Conservation (phyloP, 2,113 vertebrate genomes). For the Nyctereutes procyonoides region DNA sequence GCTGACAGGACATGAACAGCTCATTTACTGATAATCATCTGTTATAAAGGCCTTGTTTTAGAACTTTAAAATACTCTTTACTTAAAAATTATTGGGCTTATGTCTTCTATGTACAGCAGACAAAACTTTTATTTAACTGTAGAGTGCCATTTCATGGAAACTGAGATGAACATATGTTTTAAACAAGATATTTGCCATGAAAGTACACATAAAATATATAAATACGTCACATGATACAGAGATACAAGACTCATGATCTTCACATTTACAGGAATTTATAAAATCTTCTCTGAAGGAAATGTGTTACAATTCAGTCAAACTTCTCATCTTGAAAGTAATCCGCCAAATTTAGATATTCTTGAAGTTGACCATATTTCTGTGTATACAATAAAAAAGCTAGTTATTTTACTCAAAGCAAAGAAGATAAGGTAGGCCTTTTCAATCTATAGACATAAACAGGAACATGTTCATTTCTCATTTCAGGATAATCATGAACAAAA, state of each 20-base stretch:
- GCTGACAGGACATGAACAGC: constrained; percentile 3
- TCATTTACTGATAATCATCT: constrained; percentile 32
- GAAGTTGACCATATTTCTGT: constrained; percentile 88
- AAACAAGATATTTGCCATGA: constrained; percentile 56
- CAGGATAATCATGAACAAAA: constrained; percentile 23
- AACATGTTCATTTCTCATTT: constrained; percentile 6
- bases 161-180: constrained; percentile 44
- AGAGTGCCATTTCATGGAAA: constrained; percentile 18
- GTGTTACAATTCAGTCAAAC: constrained; percentile 82
- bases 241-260: constrained; percentile 68
- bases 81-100: constrained; percentile 43
- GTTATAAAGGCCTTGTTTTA: constrained; percentile 36
- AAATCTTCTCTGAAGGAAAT: constrained; percentile 74
- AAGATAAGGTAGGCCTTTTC: constrained; percentile 49
- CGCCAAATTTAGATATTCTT: constrained; percentile 87
- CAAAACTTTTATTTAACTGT: constrained; percentile 57
- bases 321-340: constrained; percentile 92
- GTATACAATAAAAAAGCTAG: constrained; percentile 77
- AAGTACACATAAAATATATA: constrained; percentile 63
- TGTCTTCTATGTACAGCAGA: constrained; percentile 36
- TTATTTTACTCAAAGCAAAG: constrained; percentile 65
- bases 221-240: constrained; percentile 49
- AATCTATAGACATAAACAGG: constrained; percentile 17
- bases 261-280: constrained; percentile 61
- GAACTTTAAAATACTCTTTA: constrained; percentile 50